Base-by-base conservation (phyloP, 2,888 invertebrate genomes). In the Aphrophora alni region DNA sequence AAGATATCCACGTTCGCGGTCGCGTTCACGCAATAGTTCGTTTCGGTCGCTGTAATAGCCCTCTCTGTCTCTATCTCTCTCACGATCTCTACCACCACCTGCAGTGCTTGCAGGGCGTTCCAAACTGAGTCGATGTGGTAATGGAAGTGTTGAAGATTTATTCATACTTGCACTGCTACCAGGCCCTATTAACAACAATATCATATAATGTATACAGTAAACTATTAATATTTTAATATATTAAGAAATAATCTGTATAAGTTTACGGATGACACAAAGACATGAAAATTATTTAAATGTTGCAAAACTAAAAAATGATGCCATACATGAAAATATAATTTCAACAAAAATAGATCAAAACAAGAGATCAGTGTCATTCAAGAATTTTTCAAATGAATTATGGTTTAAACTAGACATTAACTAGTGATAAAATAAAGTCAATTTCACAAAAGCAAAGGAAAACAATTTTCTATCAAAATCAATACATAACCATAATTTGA, bases 31-130 rank as follows among this genome's bases (percentile, higher is more conserved):
- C 87, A 95, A 92, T 85, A 96, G 89, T 89, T 96, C 96, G 88
- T 96, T 96, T 84, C 96, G 93, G 89, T 97, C 97, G 87, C 96
- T 95, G 88, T 96, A 96, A 88, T 97, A 97, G 76, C 96, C 96
- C 87, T 96, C 96, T 26, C 95, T 91, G 84, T 93, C 93, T 25
- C 81, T 38, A 28, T 75, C 73, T 25, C 80, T 26, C 8, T 77
- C 77, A 17, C 77, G 38, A 5, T 44, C 75, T 89, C 84, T 91
- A 90, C 85, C 84, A 26, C 83, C 71, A 28, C 82, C 82, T 12
- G 91, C 90, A 80, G 89, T 85, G 71, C 85, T 86, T 77, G 91
- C 92, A 26, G 90, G 91, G 80, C 93, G 92, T 84, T 92, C 91
- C 3, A 92, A 89, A 72, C 83, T 88, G 82, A 93, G 90, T 70